A percentile compares a stretch with the other conserved stretches of the same genome.
These are phyloP conservation scores for Drosophila varians DNA, from an alignment of 1,140 invertebrate species.

Conservation along the genomic window DNA sequence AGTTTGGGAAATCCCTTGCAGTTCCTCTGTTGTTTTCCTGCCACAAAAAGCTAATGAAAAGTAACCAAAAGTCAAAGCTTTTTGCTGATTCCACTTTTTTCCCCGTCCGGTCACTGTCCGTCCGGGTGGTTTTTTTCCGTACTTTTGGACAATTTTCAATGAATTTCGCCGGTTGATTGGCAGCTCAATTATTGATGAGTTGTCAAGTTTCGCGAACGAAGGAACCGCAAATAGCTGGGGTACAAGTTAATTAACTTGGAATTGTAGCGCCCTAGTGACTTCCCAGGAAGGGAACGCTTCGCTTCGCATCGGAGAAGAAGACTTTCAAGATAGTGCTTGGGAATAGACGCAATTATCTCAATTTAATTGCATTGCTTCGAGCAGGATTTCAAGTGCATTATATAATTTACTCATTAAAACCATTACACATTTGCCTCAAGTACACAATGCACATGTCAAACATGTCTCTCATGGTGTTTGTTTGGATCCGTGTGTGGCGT, in stretches of 20 bases:
- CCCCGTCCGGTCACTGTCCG: not conserved
- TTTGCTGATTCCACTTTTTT: constrained; percentile 19
- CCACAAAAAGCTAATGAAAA: constrained; percentile 36
- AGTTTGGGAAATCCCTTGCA: not conserved
- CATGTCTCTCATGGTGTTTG: constrained; percentile 30
- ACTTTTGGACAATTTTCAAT: constrained; percentile 35
- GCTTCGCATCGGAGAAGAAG: too few relatives aligned
- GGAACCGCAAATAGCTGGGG: constrained; percentile 23
- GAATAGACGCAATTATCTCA: constrained; percentile 45
- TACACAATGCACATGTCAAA: constrained; percentile 50
- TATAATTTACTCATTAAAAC: constrained; percentile 73
- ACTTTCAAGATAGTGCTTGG: constrained; percentile 6
- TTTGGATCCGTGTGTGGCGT: constrained; percentile 13
- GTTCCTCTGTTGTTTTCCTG: constrained; percentile 39
- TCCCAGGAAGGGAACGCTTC: not conserved
- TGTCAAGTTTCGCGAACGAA: constrained; percentile 16
- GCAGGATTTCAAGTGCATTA: constrained; percentile 58
- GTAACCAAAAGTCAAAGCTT: constrained; percentile 44
- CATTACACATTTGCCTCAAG: constrained; percentile 58
- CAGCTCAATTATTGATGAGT: constrained; percentile 47
- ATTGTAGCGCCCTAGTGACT: constrained; percentile 10
- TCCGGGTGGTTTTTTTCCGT: constrained; percentile 1
- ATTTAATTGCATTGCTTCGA: constrained; percentile 57
- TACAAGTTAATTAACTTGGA: constrained; percentile 31
- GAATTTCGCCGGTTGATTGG: constrained; percentile 34